Evolutionary conservation across 2,113 vertebrate genomes (phyloP).

Genomic region (Paradoxurus hermaphroditus): DNA sequence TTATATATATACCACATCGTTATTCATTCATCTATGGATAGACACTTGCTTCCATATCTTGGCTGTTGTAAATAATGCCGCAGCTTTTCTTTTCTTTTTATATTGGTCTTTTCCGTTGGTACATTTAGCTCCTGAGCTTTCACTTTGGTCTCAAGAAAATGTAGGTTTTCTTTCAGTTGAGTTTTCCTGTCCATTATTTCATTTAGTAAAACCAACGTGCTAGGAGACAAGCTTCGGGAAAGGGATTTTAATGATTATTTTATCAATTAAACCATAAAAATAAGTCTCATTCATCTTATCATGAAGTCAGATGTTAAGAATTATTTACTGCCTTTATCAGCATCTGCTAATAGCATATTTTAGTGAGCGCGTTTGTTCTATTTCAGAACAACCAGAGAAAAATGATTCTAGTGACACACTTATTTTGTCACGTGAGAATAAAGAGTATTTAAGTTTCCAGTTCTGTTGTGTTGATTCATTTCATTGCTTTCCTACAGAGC

Average conservation of each 20-base stretch:
- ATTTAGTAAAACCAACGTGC: not conserved
- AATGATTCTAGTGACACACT: not conserved
- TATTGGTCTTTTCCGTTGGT: not conserved
- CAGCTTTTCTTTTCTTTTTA: not conserved
- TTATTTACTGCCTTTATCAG: not conserved
- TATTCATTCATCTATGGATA: not conserved
- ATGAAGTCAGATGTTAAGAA: not conserved
- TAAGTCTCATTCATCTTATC: not conserved
- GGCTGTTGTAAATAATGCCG: not conserved
- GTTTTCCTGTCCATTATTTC: not conserved
- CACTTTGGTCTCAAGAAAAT: slow-evolving; percentile 2
- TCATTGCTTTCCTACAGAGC: slow-evolving; percentile 73
- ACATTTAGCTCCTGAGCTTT: not conserved
- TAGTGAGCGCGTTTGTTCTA: not conserved
- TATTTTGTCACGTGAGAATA: slow-evolving; percentile 24
- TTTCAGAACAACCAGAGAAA: not conserved
- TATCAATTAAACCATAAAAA: slow-evolving; percentile 15
- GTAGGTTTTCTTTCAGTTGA: not conserved
- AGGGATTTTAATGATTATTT: not conserved
- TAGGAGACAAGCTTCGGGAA: not conserved
- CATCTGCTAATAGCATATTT: not conserved
- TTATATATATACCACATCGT: not conserved
- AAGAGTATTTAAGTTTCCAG: not conserved
- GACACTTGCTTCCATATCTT: not conserved
- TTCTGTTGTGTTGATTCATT: slow-evolving; percentile 4